Evolutionary conservation across 2,797 vertebrate species (phyloP), one percentile per base, ranked within the genome.

Genomic region (Eutrigla gurnardus): DNA sequence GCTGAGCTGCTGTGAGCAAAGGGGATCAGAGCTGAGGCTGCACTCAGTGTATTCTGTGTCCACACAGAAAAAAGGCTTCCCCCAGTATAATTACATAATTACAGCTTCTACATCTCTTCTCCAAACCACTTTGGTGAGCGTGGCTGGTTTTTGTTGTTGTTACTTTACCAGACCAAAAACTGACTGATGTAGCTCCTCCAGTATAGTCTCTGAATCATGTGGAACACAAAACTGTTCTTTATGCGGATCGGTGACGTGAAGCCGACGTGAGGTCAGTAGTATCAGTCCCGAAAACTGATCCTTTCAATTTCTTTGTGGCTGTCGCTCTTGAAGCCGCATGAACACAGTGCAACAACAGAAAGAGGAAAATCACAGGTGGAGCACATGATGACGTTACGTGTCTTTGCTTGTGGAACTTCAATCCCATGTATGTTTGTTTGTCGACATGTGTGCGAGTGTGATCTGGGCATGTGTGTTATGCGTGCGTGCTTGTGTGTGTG

Each of bases 371-470:
- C 1, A 4, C 65, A 76, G 69, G 61, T 66, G 59, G 52, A 80
- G 62, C 65, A 57, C 70, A 66, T 65, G 69, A 80, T 65, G 63
- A 59, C 73, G 79, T 66, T 15, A 72, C 58, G 69, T 58, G 60
- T 60, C 53, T 75, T 77, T 25, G 18, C 66, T 63, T 39, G 58
- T 43, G 66, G 89, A 88, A 77, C 61, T 77, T 80, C 46, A 75
- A 53, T 68, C 76, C 64, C 52, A 52, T 80, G 71, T 78, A n/a
- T 78, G 72, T 83, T 78, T 76, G 76, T 83, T 83, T 87, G 75
- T 81, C 14, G 61, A 77, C 59, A 63, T 75, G 74, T 68, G 54
- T 82, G 25, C 25, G 65, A 46, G 59, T 52, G 50, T 43, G 66
- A 77, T 80, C 45, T 15, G 43, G 54, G 59, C 65, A 55, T 78